Base-by-base conservation (phyloP, 2,888 invertebrate genomes). In the Ctena decussata region DNA sequence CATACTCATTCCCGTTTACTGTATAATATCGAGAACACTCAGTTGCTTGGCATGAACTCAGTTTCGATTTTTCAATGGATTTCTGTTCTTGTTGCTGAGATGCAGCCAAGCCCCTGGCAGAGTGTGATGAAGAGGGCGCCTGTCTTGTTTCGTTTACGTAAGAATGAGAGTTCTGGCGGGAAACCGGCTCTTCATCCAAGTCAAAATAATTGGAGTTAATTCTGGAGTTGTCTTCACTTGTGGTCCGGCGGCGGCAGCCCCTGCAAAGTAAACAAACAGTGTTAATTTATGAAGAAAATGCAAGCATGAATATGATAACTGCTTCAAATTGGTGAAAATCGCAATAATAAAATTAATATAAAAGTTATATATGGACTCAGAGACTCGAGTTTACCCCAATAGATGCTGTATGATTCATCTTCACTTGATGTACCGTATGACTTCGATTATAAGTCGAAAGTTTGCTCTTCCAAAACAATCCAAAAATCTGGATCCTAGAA, bases 1-100 rank as follows among this genome's bases (percentile, higher is more conserved):
- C 89, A 57, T 89, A 89, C 39, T 86, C 89, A 39, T 89, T 89
- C 32, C 86, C 89, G 24, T 44, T 74, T 21, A 78, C 65, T 32
- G 76, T 30, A 30, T 73, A 79, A 69, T 69, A 78, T 30, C 41
- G 57, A 2, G 76, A 72, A 12, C 39, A 53, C 0, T 57, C 75
- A 74, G 74, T 21, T 15, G 32, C 12, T 39, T 35, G 53, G 15
- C 32, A 24, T 21, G 53, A 75, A 12, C 30, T n/a, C 24, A 37
- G 21, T 75, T 57, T 57, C 8, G 39, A 71, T 24, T 70, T 35
- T 71, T 35, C 57, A 39, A 12, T 70, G 39, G 32, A 24, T n/a
- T 70, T 80, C 70, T n/a, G 65, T 60, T 1, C 79, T n/a, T 76
- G 77, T 15, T 81, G 75, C 24, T 85, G 81, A 24, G 74, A 44